Evolutionary conservation across 2,113 vertebrate genomes (phyloP).

Genomic region (Athene noctua): DNA sequence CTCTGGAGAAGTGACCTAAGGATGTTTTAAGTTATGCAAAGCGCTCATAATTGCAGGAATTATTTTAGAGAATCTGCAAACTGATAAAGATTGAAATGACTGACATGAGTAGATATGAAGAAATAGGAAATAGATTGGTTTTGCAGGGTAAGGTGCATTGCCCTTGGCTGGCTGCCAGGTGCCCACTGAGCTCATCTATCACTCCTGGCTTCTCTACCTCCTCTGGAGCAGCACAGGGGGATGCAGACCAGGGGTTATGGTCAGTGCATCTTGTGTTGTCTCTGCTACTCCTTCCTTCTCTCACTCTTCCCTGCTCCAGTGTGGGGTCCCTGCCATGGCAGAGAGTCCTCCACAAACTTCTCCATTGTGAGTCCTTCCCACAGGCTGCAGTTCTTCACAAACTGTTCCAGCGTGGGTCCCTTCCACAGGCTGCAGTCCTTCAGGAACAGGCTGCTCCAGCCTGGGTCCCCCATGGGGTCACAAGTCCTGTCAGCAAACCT

Average conservation of each 20-base stretch:
- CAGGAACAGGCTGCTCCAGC: background rate
- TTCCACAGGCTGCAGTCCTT: background rate
- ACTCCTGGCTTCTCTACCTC: background rate
- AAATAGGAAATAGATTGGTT: background rate
- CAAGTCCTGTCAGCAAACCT: too few species aligned
- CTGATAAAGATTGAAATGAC: background rate
- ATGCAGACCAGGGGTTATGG: background rate
- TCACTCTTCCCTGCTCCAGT: background rate
- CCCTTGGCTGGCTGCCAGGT: background rate
- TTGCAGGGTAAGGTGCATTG: background rate
- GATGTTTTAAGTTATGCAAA: background rate
- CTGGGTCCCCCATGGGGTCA: fast-evolving
- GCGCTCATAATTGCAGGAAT: background rate
- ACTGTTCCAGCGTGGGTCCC: background rate
- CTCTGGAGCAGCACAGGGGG: background rate
- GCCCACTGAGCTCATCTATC: fast-evolving
- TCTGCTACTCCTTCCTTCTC: background rate
- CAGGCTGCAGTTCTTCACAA: fast-evolving
- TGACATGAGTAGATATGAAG: background rate
- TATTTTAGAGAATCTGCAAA: background rate
- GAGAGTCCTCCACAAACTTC: background rate
- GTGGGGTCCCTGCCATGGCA: fast-evolving
- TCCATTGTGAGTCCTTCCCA: background rate
- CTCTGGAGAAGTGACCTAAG: background rate
- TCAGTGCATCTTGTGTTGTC: fast-evolving